Percentiles rank a stretch among this genome's conserved stretches.
Conservation (phyloP, 2,113 vertebrate species). For the Anoplopoma fimbria region DNA sequence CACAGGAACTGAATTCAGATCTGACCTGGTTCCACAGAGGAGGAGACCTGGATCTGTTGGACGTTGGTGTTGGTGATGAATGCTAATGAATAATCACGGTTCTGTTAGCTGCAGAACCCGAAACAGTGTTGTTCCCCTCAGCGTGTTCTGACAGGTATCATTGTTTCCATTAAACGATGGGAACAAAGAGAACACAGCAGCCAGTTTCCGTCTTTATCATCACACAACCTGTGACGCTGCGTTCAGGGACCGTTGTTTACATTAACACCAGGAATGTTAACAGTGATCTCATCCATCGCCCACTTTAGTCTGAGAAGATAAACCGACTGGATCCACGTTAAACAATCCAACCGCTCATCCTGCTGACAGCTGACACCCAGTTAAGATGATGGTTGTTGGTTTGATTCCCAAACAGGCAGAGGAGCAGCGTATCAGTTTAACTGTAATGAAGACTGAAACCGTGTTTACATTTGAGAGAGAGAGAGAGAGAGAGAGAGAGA, state of each 20-base stretch:
- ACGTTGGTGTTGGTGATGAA: too few relatives aligned
- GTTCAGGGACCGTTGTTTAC: constrained; percentile 29
- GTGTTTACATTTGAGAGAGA: too few relatives aligned
- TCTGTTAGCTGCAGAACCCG: too few relatives aligned
- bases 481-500: too few relatives aligned
- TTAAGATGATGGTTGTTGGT: neutral
- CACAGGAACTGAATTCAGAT: too few relatives aligned
- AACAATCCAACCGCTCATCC: too few relatives aligned
- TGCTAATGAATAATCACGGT: too few relatives aligned
- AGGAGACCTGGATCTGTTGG: too few relatives aligned
- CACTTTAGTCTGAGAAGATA: neutral
- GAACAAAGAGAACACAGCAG: neutral
- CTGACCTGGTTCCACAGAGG: too few relatives aligned
- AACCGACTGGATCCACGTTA: neutral
- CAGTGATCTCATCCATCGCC: constrained; percentile 23
- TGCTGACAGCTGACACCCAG: too few relatives aligned
- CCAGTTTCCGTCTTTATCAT: neutral
- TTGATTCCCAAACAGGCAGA: neutral
- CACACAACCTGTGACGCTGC: neutral
- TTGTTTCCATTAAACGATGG: neutral
- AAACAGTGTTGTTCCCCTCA: too few relatives aligned
- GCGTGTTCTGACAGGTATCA: neutral
- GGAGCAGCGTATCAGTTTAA: neutral
- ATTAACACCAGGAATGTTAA: constrained; percentile 51
- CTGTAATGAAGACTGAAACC: too few relatives aligned